A percentile compares a stretch with the other conserved stretches of the same genome.
Conservation (phyloP, 1,140 invertebrate species). For the Solenopsis fugax region DNA sequence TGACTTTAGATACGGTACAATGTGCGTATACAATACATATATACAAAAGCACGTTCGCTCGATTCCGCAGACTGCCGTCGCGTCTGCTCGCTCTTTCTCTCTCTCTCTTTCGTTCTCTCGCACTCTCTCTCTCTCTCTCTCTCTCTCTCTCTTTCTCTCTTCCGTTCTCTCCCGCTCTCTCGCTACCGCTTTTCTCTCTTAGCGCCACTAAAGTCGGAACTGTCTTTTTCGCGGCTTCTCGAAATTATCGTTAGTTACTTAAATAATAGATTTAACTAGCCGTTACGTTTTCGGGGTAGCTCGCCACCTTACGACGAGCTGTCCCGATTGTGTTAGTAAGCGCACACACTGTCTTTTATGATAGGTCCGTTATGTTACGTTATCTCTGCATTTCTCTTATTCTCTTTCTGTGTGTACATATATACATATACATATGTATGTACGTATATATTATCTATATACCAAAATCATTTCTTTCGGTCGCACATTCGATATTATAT, state of each 20-base stretch:
- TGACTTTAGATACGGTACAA: constrained; percentile 79
- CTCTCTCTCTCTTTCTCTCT: not conserved
- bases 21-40: constrained; percentile 83
- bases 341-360: constrained; percentile 83
- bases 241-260: constrained; percentile 74
- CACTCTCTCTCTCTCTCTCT: constrained; percentile 17
- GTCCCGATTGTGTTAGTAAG: constrained; percentile 79
- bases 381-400: constrained; percentile 48
- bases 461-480: constrained; percentile 20
- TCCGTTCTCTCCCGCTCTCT: constrained; percentile 24
- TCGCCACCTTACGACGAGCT: constrained; percentile 45
- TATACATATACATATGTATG: not conserved
- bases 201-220: constrained; percentile 75
- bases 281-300: constrained; percentile 71
- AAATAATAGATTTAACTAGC: constrained; percentile 79
- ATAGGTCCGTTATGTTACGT: constrained; percentile 79
- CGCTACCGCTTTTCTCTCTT: constrained; percentile 12
- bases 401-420: constrained; percentile 25
- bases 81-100: constrained; percentile 24
- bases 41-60: constrained; percentile 82
- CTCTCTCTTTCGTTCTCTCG: constrained; percentile 2
- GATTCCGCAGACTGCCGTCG: constrained; percentile 75
- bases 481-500: constrained; percentile 15
- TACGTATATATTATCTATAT: constrained; percentile 18
- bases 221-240: constrained; percentile 77